Evolutionary conservation across 2,113 vertebrate genomes (phyloP).

Genomic region (Sitta europaea): DNA sequence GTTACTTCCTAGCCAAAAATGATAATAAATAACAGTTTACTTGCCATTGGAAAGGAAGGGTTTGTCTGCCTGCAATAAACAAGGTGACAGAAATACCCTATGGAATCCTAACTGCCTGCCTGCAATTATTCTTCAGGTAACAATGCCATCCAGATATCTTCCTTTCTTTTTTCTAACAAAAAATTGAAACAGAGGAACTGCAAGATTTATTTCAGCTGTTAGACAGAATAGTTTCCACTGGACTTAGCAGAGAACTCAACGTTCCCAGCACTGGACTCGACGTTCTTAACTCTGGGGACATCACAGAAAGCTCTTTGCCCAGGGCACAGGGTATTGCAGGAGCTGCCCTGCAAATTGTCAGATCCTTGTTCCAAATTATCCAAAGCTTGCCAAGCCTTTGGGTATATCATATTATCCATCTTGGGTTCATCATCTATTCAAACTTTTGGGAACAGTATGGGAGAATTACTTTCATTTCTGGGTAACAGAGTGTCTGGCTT

Average conservation of each 20-base stretch:
- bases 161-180: neutral
- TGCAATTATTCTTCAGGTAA: neutral
- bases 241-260: neutral
- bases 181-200: neutral
- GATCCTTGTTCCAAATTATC: neutral
- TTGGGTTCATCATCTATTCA: neutral
- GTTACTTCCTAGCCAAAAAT: neutral
- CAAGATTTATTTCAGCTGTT: neutral
- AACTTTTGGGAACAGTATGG: neutral
- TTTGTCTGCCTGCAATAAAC: neutral
- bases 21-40: neutral
- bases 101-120: neutral
- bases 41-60: neutral
- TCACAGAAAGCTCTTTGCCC: neutral
- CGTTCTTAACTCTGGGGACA: neutral
- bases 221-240: neutral
- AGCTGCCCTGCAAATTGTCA: neutral
- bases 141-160: neutral
- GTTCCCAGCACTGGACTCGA: neutral
- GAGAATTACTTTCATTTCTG: neutral
- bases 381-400: neutral
- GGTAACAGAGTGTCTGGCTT: neutral
- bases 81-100: neutral
- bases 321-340: neutral
- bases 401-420: neutral